Conservation (phyloP, 2,888 invertebrate genomes). For the Pristionchus maxplancki region DNA sequence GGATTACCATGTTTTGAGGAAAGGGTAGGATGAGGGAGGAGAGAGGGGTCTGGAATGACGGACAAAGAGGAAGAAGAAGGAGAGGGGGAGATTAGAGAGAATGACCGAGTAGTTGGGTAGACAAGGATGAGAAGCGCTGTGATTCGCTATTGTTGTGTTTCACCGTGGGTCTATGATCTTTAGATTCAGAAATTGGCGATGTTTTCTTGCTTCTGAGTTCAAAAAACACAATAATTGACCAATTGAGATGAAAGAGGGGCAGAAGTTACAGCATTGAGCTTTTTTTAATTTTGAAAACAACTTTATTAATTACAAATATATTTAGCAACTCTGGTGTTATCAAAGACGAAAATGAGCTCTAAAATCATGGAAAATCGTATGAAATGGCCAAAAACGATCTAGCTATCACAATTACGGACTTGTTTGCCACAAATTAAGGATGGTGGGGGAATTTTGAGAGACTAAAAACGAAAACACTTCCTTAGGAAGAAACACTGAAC, state of each 20-base stretch:
- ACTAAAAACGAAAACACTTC: neutral
- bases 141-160: too few species aligned
- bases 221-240: too few species aligned
- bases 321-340: constrained; percentile 9
- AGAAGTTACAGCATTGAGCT: too few species aligned
- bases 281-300: neutral
- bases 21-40: neutral
- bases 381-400: constrained; percentile 27
- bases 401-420: constrained; percentile 17
- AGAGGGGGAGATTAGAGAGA: neutral
- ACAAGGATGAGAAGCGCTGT: too few species aligned
- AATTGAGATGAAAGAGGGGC: too few species aligned
- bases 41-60: neutral
- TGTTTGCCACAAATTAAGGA: constrained; percentile 27
- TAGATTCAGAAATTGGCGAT: too few species aligned
- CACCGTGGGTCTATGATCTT: too few species aligned
- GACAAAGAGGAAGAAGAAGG: constrained; percentile 15
- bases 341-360: neutral
- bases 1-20: constrained; percentile 4
- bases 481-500: neutral
- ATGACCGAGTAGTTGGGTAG: neutral
- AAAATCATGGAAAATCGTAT: constrained; percentile 37
- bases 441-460: neutral
- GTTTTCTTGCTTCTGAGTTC: too few species aligned
- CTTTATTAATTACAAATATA: neutral